Base-by-base conservation (phyloP, 2,113 vertebrate genomes). In the Saccopteryx leptura region DNA sequence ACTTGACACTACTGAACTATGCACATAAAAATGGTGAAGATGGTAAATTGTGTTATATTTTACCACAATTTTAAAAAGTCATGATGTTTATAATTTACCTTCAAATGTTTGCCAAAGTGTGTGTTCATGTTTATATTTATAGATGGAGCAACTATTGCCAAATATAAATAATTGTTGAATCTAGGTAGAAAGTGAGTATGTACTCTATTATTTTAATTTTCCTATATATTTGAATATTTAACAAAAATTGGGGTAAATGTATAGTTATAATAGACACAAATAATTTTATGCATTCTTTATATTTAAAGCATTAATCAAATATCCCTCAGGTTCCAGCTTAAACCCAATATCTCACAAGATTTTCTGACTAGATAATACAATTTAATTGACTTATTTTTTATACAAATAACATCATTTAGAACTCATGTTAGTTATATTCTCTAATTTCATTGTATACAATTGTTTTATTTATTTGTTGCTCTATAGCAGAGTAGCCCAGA, bases 271-370 rank as follows among this genome's bases (percentile, higher is more conserved):
- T 17, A 65, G 48, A 81, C 80, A 80, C 75, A 88, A 33, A 46
- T 90, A 33, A 33, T 50, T 71, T 15, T 10, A 71, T 78, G n/a
- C 46, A 90, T 75, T 24, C 23, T 58, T 80, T 85, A 50, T 81
- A 58, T 83, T 89, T 78, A 79, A 58, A 69, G 14, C 50, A 91
- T 52, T 88, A 80, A 65, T 26, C 10, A 68, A n/a, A 71, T 93
- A 56, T 33, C 21, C 23, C 50, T 95, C 46, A 54, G 52, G 6
- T 58, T 60, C 46, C 33, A 79, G 58, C 39, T 87, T 78, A 39
- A 81, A 60, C 60, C 21, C 48, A 23, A 18, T 11, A 60, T n/a
- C 28, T 86, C 68, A 56, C 66, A 86, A 87, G 15, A 52, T 48
- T 92, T 87, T 81, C 28, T 75, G 24, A 75, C 15, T n/a, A 23